Conservation (phyloP, 2,888 invertebrate species). For the Callyntrura guangdongensis region DNA sequence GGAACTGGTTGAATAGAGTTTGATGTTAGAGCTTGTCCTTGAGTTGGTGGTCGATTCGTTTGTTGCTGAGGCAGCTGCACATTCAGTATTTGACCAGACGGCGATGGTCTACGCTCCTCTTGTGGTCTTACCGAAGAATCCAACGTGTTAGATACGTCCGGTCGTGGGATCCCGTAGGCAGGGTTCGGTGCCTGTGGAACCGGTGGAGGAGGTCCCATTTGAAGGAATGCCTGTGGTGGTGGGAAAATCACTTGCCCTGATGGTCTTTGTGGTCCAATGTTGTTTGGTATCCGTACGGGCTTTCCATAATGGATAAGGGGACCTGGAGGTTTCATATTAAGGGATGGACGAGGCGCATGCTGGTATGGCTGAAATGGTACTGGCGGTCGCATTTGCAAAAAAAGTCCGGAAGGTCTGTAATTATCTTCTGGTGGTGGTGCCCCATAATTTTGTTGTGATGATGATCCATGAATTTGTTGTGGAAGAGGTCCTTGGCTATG, state of each 20-base stretch:
- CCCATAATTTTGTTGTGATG: not conserved
- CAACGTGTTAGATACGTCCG: not conserved
- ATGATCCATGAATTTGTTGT: not conserved
- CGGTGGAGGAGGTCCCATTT: constrained; percentile 68
- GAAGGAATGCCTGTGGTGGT: constrained; percentile 69
- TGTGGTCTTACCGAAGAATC: constrained; percentile 38
- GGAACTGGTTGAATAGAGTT: constrained; percentile 76
- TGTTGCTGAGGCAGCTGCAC: constrained; percentile 51
- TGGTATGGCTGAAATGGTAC: constrained; percentile 70
- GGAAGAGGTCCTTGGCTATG: constrained; percentile 56
- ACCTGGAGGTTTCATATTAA: constrained; percentile 68
- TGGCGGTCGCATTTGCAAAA: constrained; percentile 73
- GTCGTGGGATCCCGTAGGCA: constrained; percentile 58
- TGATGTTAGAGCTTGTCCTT: constrained; percentile 28
- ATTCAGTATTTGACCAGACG: constrained; percentile 71
- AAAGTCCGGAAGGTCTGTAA: constrained; percentile 47
- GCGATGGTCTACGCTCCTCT: constrained; percentile 71
- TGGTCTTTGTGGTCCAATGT: constrained; percentile 74
- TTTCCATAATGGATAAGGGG: constrained; percentile 69
- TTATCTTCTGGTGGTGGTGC: constrained; percentile 51
- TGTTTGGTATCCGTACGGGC: constrained; percentile 67
- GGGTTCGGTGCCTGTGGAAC: not conserved
- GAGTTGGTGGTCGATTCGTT: constrained; percentile 11
- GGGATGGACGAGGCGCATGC: constrained; percentile 62
- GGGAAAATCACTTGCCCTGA: constrained; percentile 76